Evolutionary conservation across 2,888 invertebrate species (phyloP).

Genomic region (Nymphalis polychloros): DNA sequence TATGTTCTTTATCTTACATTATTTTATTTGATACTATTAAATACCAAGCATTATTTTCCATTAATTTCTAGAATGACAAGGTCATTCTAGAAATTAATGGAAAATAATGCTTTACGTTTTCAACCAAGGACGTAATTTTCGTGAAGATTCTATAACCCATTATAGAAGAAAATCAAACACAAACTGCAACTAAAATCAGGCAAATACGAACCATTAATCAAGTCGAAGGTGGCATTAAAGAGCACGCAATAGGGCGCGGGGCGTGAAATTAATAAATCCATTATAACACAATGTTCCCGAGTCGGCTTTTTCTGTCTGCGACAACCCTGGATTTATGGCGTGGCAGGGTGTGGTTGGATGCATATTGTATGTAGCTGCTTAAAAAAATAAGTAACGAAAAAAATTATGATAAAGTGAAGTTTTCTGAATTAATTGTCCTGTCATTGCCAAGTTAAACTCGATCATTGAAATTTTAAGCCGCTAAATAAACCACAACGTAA

Average conservation of each 20-base stretch:
- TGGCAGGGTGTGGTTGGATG: constrained; percentile 44
- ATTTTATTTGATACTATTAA: too few species aligned
- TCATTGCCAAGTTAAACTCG: too few species aligned
- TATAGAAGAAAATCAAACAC: constrained; percentile 21
- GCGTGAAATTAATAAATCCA: constrained; percentile 76
- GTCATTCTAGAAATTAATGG: too few species aligned
- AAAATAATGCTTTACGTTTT: too few species aligned
- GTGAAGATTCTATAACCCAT: constrained; percentile 3
- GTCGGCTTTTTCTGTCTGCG: constrained; percentile 69
- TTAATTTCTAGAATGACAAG: not conserved
- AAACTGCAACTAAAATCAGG: constrained; percentile 24
- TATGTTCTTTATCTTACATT: too few species aligned
- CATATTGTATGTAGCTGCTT: constrained; percentile 34
- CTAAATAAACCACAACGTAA: too few species aligned
- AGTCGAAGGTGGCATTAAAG: constrained; percentile 40
- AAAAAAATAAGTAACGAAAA: not conserved
- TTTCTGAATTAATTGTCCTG: too few species aligned
- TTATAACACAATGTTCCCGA: constrained; percentile 67
- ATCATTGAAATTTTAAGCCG: too few species aligned
- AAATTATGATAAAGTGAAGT: too few species aligned
- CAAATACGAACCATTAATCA: constrained; percentile 42
- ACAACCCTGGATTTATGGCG: constrained; percentile 68
- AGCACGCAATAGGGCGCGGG: constrained; percentile 41
- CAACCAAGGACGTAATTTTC: constrained; percentile 1
- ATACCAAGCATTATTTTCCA: too few species aligned